Evolutionary conservation across 2,113 vertebrate species (phyloP), one percentile per base, ranked within the genome.

Genomic region (Oplegnathus fasciatus): DNA sequence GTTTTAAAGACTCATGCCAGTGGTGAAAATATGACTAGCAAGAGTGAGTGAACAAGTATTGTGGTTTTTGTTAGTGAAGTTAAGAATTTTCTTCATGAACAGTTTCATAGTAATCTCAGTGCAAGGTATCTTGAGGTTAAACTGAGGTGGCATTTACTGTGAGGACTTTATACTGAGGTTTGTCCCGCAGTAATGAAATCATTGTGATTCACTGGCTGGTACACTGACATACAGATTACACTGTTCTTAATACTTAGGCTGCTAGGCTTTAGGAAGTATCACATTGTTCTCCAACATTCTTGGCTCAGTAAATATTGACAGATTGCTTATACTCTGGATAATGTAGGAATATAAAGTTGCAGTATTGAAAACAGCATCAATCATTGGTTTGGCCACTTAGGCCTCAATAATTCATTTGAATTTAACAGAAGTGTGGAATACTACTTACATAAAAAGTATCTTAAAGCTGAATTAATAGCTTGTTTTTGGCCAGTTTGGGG

Each of bases 21-120:
- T 71, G 58, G 69, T 52, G 83, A 87, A 84, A 86, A 82, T 88
- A 9, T 65, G 77, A 91, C 89, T 37, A 71, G 22, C 22, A 90
- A 83, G n/a, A n/a, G n/a, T n/a, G 86, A 89, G 67, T 82, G 87
- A 89, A 91, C 87, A 91, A 92, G 92, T 85, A 87, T 54, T 86
- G 75, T 58, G 74, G 37, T 84, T 81, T 81, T 83, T 85, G 79
- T 85, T 57, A 79, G 85, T 89, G 71, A 42, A 79, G 83, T 67
- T 78, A 77, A 88, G 72, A 88, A 68, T 55, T 69, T 66, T 84
- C 67, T 50, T 74, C 34, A 54, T 79, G 42, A 54, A 52, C 54
- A 75, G 70, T 85, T 69, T 83, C 42, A 85, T 52, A 32, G 50
- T 66, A 48, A 74, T 84, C 40, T 85, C 78, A 50, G 48, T 64